phyloP scores from a whole-genome alignment of 2,797 vertebrate genomes.

The Miichthys miiuy region DNA sequence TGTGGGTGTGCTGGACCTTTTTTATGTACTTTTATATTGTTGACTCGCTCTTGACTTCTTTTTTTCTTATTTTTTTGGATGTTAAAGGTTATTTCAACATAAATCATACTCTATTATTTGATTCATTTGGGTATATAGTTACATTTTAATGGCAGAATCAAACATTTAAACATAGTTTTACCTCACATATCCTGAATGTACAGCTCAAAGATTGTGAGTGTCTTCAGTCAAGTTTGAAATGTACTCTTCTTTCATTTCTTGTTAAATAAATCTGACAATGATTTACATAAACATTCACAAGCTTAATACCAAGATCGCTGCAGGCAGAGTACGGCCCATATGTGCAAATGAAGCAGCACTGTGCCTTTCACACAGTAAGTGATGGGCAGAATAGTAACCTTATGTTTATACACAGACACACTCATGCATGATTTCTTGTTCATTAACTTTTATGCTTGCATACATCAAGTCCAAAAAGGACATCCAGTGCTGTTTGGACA shows the following conservation, averaged over 20 bases:
- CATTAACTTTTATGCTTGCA: conserved; percentile 7
- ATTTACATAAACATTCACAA: neutral
- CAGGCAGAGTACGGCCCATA: neutral
- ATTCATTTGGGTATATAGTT: neutral
- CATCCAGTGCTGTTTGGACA: conserved; percentile 8
- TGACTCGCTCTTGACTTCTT: neutral
- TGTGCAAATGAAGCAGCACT: neutral
- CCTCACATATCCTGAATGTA: neutral
- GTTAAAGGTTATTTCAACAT: neutral
- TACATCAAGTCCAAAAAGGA: conserved; percentile 14
- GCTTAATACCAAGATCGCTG: neutral
- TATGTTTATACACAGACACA: conserved; percentile 18
- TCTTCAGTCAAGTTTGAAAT: neutral
- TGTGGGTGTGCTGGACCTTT: neutral
- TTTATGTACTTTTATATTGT: too few relatives aligned
- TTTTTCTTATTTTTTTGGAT: neutral
- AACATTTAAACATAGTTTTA: too few relatives aligned
- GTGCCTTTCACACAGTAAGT: neutral
- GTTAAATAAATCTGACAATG: neutral
- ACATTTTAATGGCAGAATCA: too few relatives aligned
- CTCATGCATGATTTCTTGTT: conserved; percentile 10
- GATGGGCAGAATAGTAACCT: neutral
- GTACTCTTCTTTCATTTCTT: neutral
- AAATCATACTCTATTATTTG: neutral
- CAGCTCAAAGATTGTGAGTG: neutral